phyloP scores from a whole-genome alignment of 2,888 invertebrate species.

The Aethes cnicana region DNA sequence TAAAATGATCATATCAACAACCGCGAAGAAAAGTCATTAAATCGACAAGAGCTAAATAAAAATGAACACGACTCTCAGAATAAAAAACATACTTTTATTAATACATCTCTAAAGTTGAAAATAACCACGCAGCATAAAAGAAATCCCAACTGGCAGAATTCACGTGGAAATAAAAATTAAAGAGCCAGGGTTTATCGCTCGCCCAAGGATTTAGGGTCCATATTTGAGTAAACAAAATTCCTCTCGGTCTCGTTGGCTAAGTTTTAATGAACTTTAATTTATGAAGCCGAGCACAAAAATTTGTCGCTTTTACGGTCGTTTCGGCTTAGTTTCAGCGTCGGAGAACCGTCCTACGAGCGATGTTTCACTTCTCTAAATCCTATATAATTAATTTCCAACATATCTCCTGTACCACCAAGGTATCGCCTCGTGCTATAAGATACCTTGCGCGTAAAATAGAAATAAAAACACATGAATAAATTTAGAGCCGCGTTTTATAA shows the following conservation, averaged over 20 bases:
- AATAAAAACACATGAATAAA: conserved; percentile 22
- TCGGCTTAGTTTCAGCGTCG: conserved; percentile 53
- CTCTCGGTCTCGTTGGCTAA: conserved; percentile 47
- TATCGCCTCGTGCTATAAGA: conserved; percentile 4
- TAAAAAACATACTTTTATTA: conserved; percentile 50
- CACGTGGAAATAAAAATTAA: conserved; percentile 50
- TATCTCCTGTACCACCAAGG: conserved; percentile 44
- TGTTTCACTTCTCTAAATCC: conserved; percentile 68
- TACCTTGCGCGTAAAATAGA: conserved; percentile 24
- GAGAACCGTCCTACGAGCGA: conserved; percentile 46
- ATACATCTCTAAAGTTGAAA: conserved; percentile 52
- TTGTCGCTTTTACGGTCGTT: conserved; percentile 68
- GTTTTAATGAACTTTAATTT: conserved; percentile 75
- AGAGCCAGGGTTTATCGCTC: conserved; percentile 46
- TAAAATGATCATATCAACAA: conserved; percentile 44
- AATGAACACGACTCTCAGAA: conserved; percentile 32
- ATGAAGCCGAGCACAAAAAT: conserved; percentile 61
- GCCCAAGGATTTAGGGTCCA: conserved; percentile 49
- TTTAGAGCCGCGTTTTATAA: conserved; percentile 28
- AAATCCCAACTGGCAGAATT: conserved; percentile 53
- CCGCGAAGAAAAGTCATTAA: conserved; percentile 39
- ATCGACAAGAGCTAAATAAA: conserved; percentile 41
- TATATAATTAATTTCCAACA: conserved; percentile 51
- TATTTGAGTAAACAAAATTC: conserved; percentile 55
- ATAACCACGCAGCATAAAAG: conserved; percentile 53